Conservation (phyloP, 1,140 invertebrate genomes). For the Ridgeia piscesae region DNA sequence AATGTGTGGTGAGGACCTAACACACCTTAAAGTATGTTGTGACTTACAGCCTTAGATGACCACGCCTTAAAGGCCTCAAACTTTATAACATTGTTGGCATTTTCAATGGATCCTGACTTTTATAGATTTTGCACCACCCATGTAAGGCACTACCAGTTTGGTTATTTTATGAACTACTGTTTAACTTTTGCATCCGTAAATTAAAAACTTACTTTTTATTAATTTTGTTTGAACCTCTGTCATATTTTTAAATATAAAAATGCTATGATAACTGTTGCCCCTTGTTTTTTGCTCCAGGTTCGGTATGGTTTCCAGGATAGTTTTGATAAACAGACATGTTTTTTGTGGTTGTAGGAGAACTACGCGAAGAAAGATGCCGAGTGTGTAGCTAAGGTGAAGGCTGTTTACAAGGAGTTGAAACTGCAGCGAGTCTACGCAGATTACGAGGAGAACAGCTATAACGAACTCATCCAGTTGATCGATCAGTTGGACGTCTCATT, state of each 20-base stretch:
- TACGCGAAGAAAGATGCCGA: conserved; percentile 74
- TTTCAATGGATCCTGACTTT: too few relatives aligned
- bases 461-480: conserved; percentile 45
- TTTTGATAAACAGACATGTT: neutral
- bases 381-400: conserved; percentile 73
- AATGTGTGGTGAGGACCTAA: neutral
- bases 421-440: conserved; percentile 75
- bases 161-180: too few relatives aligned
- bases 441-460: conserved; percentile 76
- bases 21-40: neutral
- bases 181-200: too few relatives aligned
- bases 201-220: too few relatives aligned
- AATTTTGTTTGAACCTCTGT: too few relatives aligned
- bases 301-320: too few relatives aligned
- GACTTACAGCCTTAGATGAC: neutral
- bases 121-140: too few relatives aligned
- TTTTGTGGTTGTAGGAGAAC: conserved; percentile 64
- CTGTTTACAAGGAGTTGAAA: conserved; percentile 78
- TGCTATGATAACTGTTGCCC: too few relatives aligned
- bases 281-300: too few relatives aligned
- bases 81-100: too few relatives aligned
- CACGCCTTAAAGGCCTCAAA: too few relatives aligned
- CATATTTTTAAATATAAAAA: too few relatives aligned
- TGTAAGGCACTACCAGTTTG: neutral
- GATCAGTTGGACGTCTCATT: conserved; percentile 39